Evolutionary conservation across 35 echinoderm and acorn worm species (phyloP), one percentile per base, ranked within the genome.

Genomic region (Diadema setosum): DNA sequence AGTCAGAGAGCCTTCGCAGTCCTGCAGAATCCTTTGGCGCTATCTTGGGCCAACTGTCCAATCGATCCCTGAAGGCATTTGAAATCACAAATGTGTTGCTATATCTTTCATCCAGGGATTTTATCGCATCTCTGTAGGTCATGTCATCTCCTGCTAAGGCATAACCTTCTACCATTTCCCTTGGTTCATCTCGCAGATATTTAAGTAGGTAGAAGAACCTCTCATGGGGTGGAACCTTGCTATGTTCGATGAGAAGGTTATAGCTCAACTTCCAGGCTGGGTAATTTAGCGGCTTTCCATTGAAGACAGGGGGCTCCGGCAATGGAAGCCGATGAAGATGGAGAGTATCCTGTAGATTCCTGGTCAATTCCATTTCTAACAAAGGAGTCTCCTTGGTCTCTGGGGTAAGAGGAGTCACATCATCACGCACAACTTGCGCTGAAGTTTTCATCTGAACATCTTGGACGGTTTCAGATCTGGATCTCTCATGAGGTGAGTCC

Each of bases 21-120:
- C 80, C 26, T 41, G 34, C 9, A 78, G 87, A 65, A 90, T 84
- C 46, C 49, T 39, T 31, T 23, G 23, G 20, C 8, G 75, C 44
- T 83, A 89, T 83, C 34, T 83, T 82, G 1, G 87, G 88, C 88
- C 88, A 91, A 1, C 35, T 49, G 7, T 91, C 81, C 29, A 91
- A 35, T n/a, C 46, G 12, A 74, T 74, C 63, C 18, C 87, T 2
- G 63, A 90, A 88, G 3, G 86, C 86, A n/a, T 88, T 45, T 48
- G 70, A 21, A 29, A 88, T 63, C 21, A 58, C 26, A 48, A 39
- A 80, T 1, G 75, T 37, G 46, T 90, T 82, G 18, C 87, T 57
- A 63, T 75, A 90, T 49, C 78, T 83, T 16, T 84, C 21, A 56
- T 90, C 87, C 15, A 90, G 49, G 20, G 81, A n/a, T 16, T 90